These are phyloP conservation scores for Phenganax marumi DNA, from an alignment of 92 coral and sea anemone species.

Conservation along the genomic window DNA sequence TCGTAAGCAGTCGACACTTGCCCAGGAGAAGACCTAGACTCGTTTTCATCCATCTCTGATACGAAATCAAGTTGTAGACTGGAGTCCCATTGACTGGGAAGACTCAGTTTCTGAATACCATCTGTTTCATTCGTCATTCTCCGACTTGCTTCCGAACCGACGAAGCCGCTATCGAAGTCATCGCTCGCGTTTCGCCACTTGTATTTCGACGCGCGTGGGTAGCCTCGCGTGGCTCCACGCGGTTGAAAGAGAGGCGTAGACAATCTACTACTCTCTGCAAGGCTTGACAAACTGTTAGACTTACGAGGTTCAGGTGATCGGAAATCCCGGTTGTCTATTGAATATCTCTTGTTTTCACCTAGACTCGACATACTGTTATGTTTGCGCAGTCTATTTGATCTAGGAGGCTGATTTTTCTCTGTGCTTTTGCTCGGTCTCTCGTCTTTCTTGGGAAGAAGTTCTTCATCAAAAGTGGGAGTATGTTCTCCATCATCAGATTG, in stretches of 20 bases:
- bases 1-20: constrained; percentile 33
- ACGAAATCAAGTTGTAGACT: constrained; percentile 30
- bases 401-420: neutral
- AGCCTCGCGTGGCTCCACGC: constrained; percentile 74
- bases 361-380: too few species aligned
- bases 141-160: constrained; percentile 97
- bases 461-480: neutral
- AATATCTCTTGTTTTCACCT: too few species aligned
- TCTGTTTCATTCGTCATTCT: constrained; percentile 76
- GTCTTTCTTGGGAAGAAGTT: neutral
- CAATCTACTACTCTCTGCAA: constrained; percentile 80
- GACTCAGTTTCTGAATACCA: constrained; percentile 25
- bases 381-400: too few species aligned
- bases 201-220: constrained; percentile 55
- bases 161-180: constrained; percentile 94
- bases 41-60: constrained; percentile 40
- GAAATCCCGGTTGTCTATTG: neutral
- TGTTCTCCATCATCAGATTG: neutral
- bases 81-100: constrained; percentile 36
- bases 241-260: constrained; percentile 91
- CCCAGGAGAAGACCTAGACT: constrained; percentile 11
- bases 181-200: constrained; percentile 15
- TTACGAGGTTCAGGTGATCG: neutral
- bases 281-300: constrained; percentile 69
- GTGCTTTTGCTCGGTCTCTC: neutral